phyloP scores from a whole-genome alignment of 2,797 vertebrate species.

The Tympanoctomys barrerae region DNA sequence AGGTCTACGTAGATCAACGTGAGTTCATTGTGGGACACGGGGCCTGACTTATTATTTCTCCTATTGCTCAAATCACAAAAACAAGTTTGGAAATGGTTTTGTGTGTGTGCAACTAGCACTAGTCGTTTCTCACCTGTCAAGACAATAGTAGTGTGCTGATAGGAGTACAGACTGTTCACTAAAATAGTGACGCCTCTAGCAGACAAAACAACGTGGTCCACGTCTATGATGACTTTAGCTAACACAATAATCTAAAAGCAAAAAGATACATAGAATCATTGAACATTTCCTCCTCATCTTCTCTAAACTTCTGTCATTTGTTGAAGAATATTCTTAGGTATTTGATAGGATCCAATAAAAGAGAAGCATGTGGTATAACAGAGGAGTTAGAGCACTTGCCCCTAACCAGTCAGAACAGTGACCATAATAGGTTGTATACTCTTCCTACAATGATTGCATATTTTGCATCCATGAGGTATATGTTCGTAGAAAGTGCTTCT shows the following conservation, averaged over 20 bases:
- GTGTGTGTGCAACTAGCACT: background rate
- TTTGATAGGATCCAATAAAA: background rate
- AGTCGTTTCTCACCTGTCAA: conserved; percentile 85
- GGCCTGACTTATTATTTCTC: background rate
- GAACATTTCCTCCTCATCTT: conserved; percentile 13
- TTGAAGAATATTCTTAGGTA: background rate
- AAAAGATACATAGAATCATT: conserved; percentile 42
- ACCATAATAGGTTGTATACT: background rate
- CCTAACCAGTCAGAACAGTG: background rate
- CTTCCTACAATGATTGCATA: background rate
- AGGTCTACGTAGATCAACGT: background rate
- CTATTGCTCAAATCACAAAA: background rate
- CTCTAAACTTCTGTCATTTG: background rate
- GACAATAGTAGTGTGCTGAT: conserved; percentile 80
- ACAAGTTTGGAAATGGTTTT: background rate
- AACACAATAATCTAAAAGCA: conserved; percentile 88
- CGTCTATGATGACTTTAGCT: conserved; percentile 87
- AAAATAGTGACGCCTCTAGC: conserved; percentile 89
- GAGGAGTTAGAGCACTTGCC: background rate
- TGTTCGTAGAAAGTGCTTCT: conserved; percentile 18
- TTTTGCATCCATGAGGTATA: background rate
- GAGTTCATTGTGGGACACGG: background rate
- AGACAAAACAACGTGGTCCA: conserved; percentile 87
- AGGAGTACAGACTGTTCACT: conserved; percentile 86
- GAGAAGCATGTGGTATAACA: background rate